These are phyloP conservation scores for Camelus bactrianus DNA, from an alignment of 2,113 vertebrate species.

Conservation along the genomic window DNA sequence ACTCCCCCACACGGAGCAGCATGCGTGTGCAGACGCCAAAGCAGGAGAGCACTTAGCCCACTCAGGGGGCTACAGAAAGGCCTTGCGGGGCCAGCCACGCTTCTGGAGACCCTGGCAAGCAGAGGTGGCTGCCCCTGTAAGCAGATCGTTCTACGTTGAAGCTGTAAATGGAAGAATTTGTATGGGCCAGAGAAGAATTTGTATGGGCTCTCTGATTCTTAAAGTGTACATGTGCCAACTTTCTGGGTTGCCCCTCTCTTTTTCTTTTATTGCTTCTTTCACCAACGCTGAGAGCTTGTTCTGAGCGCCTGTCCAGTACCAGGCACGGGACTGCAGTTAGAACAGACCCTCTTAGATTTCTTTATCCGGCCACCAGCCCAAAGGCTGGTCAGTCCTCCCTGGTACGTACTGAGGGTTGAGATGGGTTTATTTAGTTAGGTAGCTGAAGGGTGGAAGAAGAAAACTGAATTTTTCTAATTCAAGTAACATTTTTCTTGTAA, in stretches of 20 bases:
- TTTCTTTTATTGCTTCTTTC: not conserved
- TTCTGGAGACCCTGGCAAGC: not conserved
- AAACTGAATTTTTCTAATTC: not conserved
- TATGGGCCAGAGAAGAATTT: not conserved
- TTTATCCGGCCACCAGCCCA: not conserved
- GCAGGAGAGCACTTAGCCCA: not conserved
- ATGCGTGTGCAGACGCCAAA: fast-evolving
- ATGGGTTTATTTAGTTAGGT: not conserved
- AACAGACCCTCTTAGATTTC: not conserved
- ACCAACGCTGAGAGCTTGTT: not conserved
- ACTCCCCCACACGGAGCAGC: fast-evolving
- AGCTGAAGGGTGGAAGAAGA: not conserved
- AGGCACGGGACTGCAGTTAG: not conserved
- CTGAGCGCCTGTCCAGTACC: not conserved
- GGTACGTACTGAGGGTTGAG: not conserved
- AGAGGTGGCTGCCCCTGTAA: not conserved
- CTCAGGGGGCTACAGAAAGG: not conserved
- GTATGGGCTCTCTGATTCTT: not conserved
- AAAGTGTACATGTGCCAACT: not conserved
- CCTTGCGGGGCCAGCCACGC: not conserved
- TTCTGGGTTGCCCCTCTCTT: not conserved
- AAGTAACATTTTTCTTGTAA: not conserved
- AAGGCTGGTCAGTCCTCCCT: not conserved
- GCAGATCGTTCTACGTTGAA: not conserved
- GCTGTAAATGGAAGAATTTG: not conserved